Evolutionary conservation across 35 echinoderm and acorn worm genomes (phyloP).

Genomic region (Heliocidaris tuberculata): DNA sequence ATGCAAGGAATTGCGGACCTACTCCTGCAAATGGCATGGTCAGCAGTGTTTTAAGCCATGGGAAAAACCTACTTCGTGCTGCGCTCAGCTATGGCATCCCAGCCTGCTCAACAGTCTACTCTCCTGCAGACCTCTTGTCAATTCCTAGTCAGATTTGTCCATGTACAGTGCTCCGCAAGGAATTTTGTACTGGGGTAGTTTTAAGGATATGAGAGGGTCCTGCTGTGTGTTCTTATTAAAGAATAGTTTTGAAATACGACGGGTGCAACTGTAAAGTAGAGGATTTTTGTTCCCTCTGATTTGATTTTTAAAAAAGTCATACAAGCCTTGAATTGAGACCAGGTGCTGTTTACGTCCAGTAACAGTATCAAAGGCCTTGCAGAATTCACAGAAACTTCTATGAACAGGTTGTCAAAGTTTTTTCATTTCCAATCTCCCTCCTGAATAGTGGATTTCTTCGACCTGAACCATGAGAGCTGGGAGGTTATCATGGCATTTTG

Average conservation of each 20-base stretch:
- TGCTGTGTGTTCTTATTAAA: background rate
- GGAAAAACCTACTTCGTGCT: background rate
- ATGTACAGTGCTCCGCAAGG: background rate
- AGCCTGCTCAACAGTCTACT: background rate
- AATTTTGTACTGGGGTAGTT: background rate
- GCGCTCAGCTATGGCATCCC: background rate
- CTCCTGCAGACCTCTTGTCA: background rate
- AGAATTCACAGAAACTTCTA: background rate
- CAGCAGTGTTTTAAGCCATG: conserved; percentile 20
- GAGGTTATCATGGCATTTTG: background rate
- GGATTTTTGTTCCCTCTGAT: background rate
- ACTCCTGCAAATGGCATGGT: conserved; percentile 27
- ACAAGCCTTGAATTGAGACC: background rate
- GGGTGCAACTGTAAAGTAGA: background rate
- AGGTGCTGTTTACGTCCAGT: background rate
- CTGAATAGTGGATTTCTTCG: background rate
- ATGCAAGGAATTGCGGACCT: background rate
- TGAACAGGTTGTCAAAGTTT: background rate
- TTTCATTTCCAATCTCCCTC: background rate
- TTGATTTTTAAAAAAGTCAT: background rate
- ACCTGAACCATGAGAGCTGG: background rate
- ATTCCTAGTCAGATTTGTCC: background rate
- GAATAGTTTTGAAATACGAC: background rate
- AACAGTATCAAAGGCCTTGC: background rate
- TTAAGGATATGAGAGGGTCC: background rate